These are phyloP conservation scores for Lathronympha strigana DNA, from an alignment of 2,888 invertebrate genomes.

Conservation along the genomic window DNA sequence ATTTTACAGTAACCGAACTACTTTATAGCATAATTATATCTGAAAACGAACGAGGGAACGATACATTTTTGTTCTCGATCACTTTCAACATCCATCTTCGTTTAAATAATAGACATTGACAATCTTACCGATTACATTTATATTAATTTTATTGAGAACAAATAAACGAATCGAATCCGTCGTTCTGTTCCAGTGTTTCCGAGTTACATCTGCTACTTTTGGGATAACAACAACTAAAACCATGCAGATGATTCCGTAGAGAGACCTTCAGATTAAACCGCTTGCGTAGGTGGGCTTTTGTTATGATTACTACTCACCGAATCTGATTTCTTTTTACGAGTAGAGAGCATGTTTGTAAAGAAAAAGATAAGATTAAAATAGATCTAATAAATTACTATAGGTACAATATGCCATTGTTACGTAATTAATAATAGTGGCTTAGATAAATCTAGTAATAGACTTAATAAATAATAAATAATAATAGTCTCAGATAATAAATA, in stretches of 20 bases:
- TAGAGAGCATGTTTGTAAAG: slow-evolving; percentile 26
- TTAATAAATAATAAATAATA: too few relatives aligned
- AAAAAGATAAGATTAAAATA: background rate
- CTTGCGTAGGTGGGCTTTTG: background rate
- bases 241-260: slow-evolving; percentile 1
- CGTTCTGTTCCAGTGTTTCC: background rate
- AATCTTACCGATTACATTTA: too few relatives aligned
- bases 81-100: too few relatives aligned
- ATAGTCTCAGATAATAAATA: too few relatives aligned
- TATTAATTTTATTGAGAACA: too few relatives aligned
- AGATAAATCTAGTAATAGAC: too few relatives aligned
- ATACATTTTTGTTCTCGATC: too few relatives aligned
- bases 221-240: background rate
- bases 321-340: slow-evolving; percentile 31
- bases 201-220: background rate
- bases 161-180: background rate
- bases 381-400: background rate
- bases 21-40: too few relatives aligned
- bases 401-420: background rate
- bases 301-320: slow-evolving; percentile 37
- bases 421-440: too few relatives aligned
- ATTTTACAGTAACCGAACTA: too few relatives aligned
- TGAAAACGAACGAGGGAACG: too few relatives aligned
- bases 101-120: too few relatives aligned
- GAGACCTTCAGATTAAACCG: background rate